These are phyloP conservation scores for Odontamblyopus rebecca DNA, from an alignment of 2,797 vertebrate species.

Conservation along the genomic window DNA sequence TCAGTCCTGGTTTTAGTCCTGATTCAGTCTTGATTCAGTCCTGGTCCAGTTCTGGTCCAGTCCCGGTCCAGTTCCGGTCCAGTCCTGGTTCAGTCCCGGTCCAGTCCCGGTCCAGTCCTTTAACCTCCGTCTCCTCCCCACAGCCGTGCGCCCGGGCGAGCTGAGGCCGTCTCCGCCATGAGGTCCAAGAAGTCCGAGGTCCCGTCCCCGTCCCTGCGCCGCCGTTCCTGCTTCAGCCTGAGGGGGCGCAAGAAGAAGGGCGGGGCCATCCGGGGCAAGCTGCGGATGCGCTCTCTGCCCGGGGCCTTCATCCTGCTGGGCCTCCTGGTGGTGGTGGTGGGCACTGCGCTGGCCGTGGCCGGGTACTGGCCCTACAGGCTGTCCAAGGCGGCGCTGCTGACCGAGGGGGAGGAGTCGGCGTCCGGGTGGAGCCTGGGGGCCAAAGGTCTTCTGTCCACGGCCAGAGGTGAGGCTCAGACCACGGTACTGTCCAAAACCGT, in stretches of 20 bases:
- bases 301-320: conserved; percentile 91
- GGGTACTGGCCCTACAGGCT: conserved; percentile 92
- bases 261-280: conserved; percentile 78
- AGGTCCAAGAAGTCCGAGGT: conserved; percentile 59
- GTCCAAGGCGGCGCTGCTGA: conserved; percentile 38
- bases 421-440: conserved; percentile 63
- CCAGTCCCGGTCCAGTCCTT: no score
- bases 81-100: no score
- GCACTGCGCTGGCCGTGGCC: conserved; percentile 88
- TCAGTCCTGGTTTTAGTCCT: no score
- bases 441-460: conserved; percentile 58
- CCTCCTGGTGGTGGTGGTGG: conserved; percentile 86
- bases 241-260: conserved; percentile 69
- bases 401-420: conserved; percentile 29
- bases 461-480: background rate
- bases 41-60: no score
- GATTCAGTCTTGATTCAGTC: no score
- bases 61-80: no score
- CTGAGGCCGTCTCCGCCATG: conserved; percentile 60
- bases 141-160: conserved; percentile 48
- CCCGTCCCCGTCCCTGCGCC: conserved; percentile 41
- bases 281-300: conserved; percentile 89
- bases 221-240: conserved; percentile 65
- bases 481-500: no score
- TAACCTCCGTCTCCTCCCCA: conserved; percentile 3